Evolutionary conservation across 2,113 vertebrate genomes (phyloP).

Genomic region (Callaeas wilsoni): DNA sequence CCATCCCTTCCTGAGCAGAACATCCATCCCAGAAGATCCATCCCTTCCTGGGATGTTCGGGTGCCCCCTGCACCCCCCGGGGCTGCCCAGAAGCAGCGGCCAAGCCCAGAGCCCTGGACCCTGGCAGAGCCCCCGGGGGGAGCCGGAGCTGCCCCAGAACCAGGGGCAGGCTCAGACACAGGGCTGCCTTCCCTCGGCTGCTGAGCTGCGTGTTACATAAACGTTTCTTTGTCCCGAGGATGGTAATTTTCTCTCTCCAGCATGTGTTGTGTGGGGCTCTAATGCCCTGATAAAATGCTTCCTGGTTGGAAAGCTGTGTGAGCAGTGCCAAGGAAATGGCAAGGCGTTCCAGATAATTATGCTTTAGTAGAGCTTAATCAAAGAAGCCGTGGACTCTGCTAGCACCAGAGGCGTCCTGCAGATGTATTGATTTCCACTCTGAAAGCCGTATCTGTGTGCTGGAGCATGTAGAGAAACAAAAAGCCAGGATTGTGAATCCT

Average conservation of each 20-base stretch:
- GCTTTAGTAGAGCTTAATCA: constrained; percentile 60
- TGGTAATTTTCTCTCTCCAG: not conserved
- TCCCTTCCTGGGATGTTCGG: too few species aligned
- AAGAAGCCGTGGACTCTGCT: constrained; percentile 34
- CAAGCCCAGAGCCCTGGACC: accelerated
- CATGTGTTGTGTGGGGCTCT: not conserved
- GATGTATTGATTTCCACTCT: constrained; percentile 6
- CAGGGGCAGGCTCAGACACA: accelerated
- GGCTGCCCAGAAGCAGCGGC: not conserved
- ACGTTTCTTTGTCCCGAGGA: not conserved
- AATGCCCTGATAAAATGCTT: not conserved
- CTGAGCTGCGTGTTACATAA: not conserved
- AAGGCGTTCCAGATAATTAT: constrained; percentile 55
- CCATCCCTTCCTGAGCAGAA: not conserved
- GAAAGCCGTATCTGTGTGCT: not conserved
- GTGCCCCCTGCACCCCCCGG: accelerated
- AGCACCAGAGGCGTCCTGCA: constrained; percentile 34
- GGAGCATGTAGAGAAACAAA: not conserved
- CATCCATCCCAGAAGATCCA: not conserved
- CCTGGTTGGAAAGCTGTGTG: not conserved
- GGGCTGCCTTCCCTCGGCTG: not conserved
- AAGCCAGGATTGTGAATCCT: not conserved
- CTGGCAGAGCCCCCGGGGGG: not conserved
- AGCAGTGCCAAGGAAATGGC: constrained; percentile 52
- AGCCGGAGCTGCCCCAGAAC: not conserved